These are phyloP conservation scores for Spodoptera exigua DNA, from an alignment of 2,888 invertebrate genomes.

Conservation along the genomic window DNA sequence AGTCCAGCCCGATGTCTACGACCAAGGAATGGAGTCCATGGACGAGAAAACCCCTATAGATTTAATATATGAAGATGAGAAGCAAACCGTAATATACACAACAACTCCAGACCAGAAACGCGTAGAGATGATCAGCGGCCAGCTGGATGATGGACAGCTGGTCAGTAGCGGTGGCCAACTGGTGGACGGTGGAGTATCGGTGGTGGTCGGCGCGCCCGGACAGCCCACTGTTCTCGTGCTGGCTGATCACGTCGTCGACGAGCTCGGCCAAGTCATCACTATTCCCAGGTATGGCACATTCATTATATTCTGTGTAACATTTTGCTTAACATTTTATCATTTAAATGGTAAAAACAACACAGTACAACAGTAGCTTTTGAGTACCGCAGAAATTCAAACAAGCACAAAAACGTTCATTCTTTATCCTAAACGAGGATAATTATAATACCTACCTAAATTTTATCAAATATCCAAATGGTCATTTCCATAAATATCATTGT, in stretches of 20 bases:
- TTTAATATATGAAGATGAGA: conserved; percentile 95
- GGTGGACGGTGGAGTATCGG: conserved; percentile 87
- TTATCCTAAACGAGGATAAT: too few relatives aligned
- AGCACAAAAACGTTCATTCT: too few relatives aligned
- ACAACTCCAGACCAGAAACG: conserved; percentile 94
- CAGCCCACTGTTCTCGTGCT: conserved; percentile 91
- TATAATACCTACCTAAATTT: conserved; percentile 24
- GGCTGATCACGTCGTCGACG: conserved; percentile 92
- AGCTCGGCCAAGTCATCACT: conserved; percentile 91
- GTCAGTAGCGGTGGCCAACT: conserved; percentile 85
- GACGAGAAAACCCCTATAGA: conserved; percentile 94
- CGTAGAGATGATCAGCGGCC: conserved; percentile 93
- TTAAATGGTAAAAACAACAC: too few relatives aligned
- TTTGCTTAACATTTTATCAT: too few relatives aligned
- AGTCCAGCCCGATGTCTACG: conserved; percentile 86
- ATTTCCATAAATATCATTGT: conserved; percentile 59
- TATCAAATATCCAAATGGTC: conserved; percentile 57
- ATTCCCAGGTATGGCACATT: conserved; percentile 89
- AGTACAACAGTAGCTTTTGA: too few relatives aligned
- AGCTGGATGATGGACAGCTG: conserved; percentile 89
- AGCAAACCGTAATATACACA: conserved; percentile 95
- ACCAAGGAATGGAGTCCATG: conserved; percentile 86
- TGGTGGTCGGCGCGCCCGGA: conserved; percentile 85
- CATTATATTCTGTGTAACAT: neutral
- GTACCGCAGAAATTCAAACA: too few relatives aligned